Evolutionary conservation across 1,140 invertebrate genomes (phyloP).

Genomic region (Pogonus chalceus): DNA sequence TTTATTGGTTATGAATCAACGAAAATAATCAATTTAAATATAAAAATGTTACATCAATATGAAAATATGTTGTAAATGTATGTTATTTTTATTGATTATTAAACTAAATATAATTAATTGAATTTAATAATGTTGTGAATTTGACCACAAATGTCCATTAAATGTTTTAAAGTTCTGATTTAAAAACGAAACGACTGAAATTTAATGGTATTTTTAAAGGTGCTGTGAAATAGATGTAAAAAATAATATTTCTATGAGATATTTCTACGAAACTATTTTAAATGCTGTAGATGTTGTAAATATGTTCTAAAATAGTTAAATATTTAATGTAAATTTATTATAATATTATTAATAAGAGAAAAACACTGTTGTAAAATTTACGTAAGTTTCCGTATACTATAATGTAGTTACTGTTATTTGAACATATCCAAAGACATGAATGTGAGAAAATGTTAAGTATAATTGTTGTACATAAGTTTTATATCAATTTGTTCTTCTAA

Average conservation of each 20-base stretch:
- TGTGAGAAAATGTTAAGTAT: not conserved
- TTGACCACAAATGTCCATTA: too few relatives aligned
- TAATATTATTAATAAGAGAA: not conserved
- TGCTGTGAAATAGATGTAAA: constrained; percentile 16
- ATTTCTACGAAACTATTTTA: not conserved
- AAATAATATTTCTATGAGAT: not conserved
- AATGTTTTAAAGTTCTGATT: too few relatives aligned
- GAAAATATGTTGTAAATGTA: too few relatives aligned
- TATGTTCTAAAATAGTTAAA: not conserved
- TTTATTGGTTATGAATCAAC: too few relatives aligned
- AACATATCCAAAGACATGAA: constrained; percentile 1
- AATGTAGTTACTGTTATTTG: not conserved
- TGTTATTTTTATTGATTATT: too few relatives aligned
- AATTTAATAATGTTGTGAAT: too few relatives aligned
- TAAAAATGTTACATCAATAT: too few relatives aligned
- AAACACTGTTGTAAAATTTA: not conserved
- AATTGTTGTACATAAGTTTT: too few relatives aligned
- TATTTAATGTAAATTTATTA: not conserved
- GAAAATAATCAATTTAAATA: too few relatives aligned
- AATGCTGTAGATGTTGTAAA: constrained; percentile 4
- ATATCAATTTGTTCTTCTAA: too few relatives aligned
- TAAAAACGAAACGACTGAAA: not conserved
- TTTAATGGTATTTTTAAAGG: constrained; percentile 15
- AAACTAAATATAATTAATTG: not conserved
- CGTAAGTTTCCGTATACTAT: not conserved